These are phyloP conservation scores for Bombus waltoni DNA, from an alignment of 1,140 invertebrate genomes.

Conservation along the genomic window DNA sequence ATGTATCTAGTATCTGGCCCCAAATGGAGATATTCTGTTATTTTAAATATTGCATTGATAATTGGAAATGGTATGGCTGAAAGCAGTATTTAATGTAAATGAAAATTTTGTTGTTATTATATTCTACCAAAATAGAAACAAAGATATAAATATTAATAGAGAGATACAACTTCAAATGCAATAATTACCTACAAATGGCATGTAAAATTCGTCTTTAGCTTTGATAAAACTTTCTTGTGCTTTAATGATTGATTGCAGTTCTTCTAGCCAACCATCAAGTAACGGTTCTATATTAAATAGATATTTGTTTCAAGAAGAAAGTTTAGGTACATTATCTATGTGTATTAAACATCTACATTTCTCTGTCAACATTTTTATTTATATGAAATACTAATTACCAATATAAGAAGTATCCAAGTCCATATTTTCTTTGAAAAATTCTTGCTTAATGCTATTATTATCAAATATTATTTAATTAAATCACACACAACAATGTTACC, in stretches of 20 bases:
- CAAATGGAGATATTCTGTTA: constrained; percentile 68
- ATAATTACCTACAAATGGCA: constrained; percentile 72
- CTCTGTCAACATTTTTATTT: neutral
- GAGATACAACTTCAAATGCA: neutral
- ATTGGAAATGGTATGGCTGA: constrained; percentile 68
- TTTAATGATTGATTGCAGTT: constrained; percentile 61
- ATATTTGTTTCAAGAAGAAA: constrained; percentile 20
- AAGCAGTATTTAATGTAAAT: constrained; percentile 20
- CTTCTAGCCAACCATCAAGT: constrained; percentile 70
- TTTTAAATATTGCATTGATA: constrained; percentile 68
- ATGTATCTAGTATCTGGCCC: constrained; percentile 71
- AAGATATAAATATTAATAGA: neutral
- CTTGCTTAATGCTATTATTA: neutral
- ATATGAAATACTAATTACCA: constrained; percentile 56
- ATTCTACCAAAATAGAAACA: neutral
- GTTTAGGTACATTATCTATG: neutral
- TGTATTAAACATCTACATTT: neutral
- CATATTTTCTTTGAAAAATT: constrained; percentile 31
- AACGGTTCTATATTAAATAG: constrained; percentile 62
- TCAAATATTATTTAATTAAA: constrained; percentile 5
- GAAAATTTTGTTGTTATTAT: neutral
- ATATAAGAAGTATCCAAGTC: constrained; percentile 68
- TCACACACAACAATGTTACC: neutral
- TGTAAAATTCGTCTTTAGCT: constrained; percentile 54
- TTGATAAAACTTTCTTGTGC: constrained; percentile 59